phyloP scores from a whole-genome alignment of 2,797 vertebrate species.

The Garrulus glandarius region DNA sequence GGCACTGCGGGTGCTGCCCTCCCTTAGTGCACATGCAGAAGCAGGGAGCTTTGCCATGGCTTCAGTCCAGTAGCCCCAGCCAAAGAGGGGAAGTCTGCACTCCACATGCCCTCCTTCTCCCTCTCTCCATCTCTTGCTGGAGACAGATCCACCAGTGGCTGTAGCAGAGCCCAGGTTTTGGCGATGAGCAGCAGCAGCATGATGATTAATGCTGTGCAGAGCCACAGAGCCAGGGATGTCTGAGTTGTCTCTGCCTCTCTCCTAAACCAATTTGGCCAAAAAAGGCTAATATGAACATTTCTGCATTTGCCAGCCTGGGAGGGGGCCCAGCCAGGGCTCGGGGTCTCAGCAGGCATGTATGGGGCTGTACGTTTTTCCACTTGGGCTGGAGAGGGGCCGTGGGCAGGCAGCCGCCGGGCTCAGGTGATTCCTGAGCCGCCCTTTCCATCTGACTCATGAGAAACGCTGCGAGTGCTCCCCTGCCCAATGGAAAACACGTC shows the following conservation, averaged over 20 bases:
- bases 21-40: rapidly evolving
- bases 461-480: neutral
- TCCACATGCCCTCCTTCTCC: neutral
- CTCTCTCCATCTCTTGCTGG: neutral
- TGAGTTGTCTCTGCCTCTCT: neutral
- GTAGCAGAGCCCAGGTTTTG: neutral
- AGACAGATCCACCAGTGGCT: neutral
- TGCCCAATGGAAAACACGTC: neutral
- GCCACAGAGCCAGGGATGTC: neutral
- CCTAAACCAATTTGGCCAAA: neutral
- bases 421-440: constrained; percentile 41
- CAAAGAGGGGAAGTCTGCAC: neutral
- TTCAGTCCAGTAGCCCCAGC: neutral
- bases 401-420: neutral
- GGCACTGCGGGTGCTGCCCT: neutral
- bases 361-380: constrained; percentile 21
- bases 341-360: neutral
- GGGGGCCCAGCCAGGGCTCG: neutral
- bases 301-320: neutral
- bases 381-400: constrained; percentile 9
- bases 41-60: neutral
- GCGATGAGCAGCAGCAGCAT: neutral
- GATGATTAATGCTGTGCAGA: neutral
- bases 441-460: constrained; percentile 42
- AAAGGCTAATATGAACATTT: neutral